Evolutionary conservation across 35 echinoderm and acorn worm species (phyloP).

Genomic region (Anneissia japonica): DNA sequence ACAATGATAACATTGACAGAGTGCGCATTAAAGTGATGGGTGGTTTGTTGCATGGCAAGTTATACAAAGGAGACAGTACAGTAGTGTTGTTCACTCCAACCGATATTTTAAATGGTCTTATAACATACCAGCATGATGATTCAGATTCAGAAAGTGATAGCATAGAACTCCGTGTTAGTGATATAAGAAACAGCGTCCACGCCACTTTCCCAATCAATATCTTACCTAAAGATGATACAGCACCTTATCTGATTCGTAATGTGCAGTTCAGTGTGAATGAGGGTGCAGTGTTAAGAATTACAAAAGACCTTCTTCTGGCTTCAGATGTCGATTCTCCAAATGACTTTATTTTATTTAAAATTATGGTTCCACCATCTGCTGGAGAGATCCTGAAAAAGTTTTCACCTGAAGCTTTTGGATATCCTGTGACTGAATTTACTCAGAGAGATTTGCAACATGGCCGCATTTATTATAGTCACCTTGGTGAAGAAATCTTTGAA

Average conservation of each 20-base stretch:
- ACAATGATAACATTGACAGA: conserved; percentile 78
- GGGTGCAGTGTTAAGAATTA: conserved; percentile 56
- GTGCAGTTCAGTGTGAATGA: conserved; percentile 66
- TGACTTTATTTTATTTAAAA: conserved; percentile 76
- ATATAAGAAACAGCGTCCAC: conserved; percentile 54
- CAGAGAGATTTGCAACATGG: conserved; percentile 81
- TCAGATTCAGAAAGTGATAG: conserved; percentile 87
- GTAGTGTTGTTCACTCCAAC: conserved; percentile 83
- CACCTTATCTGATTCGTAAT: conserved; percentile 79
- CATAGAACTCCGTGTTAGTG: conserved; percentile 72
- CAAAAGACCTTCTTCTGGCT: conserved; percentile 55
- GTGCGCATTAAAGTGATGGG: conserved; percentile 80
- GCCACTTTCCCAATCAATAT: conserved; percentile 87
- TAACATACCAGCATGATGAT: conserved; percentile 86
- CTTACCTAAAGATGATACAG: conserved; percentile 83
- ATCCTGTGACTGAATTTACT: conserved; percentile 84
- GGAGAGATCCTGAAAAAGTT: conserved; percentile 89
- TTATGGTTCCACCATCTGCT: conserved; percentile 41
- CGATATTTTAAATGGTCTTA: conserved; percentile 51
- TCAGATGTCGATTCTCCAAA: conserved; percentile 79
- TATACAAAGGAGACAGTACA: conserved; percentile 59
- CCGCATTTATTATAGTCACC: conserved; percentile 88
- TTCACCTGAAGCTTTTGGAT: conserved; percentile 69
- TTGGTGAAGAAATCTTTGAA: conserved; percentile 73
- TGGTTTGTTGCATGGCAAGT: conserved; percentile 63